Conservation (phyloP, 2,797 vertebrate species). For the Microctenopoma steveboyesi region DNA sequence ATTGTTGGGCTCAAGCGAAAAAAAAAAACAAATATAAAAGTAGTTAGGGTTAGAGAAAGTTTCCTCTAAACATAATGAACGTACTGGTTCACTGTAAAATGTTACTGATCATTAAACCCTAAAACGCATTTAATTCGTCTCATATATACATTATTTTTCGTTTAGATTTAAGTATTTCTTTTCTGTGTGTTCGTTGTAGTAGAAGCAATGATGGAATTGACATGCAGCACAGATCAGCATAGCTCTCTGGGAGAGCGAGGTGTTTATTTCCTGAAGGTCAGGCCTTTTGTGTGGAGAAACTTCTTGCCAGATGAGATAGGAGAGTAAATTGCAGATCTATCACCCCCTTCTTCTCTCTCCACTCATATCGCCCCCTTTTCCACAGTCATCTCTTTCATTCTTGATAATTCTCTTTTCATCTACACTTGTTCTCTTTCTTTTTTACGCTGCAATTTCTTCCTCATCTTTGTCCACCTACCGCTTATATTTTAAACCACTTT, state of each 20-base stretch:
- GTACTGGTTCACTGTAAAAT: no score
- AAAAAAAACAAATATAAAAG: no score
- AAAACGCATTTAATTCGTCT: no score
- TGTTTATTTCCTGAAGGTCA: conserved; percentile 91
- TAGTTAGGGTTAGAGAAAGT: no score
- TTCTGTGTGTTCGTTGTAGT: conserved; percentile 12
- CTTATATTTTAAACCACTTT: conserved; percentile 39
- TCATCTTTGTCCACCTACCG: conserved; percentile 21
- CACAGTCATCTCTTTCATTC: conserved; percentile 25
- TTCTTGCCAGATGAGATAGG: conserved; percentile 91
- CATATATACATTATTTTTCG: no score
- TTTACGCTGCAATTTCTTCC: conserved; percentile 48
- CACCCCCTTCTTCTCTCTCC: conserved; percentile 46
- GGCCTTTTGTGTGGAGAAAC: conserved; percentile 89
- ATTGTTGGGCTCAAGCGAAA: no score
- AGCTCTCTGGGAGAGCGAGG: conserved; percentile 64
- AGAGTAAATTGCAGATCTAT: conserved; percentile 91
- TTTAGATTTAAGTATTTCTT: background rate
- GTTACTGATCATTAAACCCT: no score
- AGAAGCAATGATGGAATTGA: conserved; percentile 51
- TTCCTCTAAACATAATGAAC: no score
- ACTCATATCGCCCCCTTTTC: conserved; percentile 20
- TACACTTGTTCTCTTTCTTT: conserved; percentile 21
- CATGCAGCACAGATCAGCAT: conserved; percentile 64
- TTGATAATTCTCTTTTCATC: conserved; percentile 18